Evolutionary conservation across 1,140 invertebrate species (phyloP).

Genomic region (Helicorthomorpha holstii): DNA sequence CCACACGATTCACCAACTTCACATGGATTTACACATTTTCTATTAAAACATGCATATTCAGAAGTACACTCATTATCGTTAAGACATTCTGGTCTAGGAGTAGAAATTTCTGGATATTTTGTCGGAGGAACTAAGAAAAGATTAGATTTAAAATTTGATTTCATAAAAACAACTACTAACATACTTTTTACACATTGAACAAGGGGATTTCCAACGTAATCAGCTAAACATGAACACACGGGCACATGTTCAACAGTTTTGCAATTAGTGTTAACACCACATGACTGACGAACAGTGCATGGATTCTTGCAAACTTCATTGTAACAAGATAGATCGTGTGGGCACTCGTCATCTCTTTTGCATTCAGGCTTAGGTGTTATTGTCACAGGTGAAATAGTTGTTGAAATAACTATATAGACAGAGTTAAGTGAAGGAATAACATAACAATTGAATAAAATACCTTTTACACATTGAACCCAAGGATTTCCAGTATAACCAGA

Average conservation of each 20-base stretch:
- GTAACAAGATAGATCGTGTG: slow-evolving; percentile 19
- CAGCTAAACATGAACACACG: slow-evolving; percentile 49
- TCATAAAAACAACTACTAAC: too few species aligned
- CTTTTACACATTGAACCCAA: slow-evolving; percentile 16
- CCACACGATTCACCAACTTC: slow-evolving; percentile 18
- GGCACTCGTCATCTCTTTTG: slow-evolving; percentile 57
- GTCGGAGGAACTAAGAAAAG: too few species aligned
- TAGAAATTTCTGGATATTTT: background rate
- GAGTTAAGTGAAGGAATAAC: too few species aligned
- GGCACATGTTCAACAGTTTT: slow-evolving; percentile 18
- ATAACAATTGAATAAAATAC: slow-evolving; percentile 8
- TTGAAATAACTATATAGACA: too few species aligned
- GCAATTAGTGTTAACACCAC: slow-evolving; percentile 43
- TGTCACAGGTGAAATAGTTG: background rate
- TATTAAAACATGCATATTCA: slow-evolving; percentile 18
- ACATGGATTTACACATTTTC: slow-evolving; percentile 19
- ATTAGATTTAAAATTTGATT: too few species aligned
- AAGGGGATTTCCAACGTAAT: slow-evolving; percentile 59
- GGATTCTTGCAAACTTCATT: slow-evolving; percentile 16
- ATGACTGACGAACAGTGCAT: slow-evolving; percentile 48
- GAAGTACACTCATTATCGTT: slow-evolving; percentile 18
- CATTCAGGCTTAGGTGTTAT: slow-evolving; percentile 34
- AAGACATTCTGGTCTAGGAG: slow-evolving; percentile 13
- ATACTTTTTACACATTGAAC: slow-evolving; percentile 14
- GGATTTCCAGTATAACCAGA: slow-evolving; percentile 42